phyloP scores from a whole-genome alignment of 2,113 vertebrate species.

The Proterorhinus semilunaris region DNA sequence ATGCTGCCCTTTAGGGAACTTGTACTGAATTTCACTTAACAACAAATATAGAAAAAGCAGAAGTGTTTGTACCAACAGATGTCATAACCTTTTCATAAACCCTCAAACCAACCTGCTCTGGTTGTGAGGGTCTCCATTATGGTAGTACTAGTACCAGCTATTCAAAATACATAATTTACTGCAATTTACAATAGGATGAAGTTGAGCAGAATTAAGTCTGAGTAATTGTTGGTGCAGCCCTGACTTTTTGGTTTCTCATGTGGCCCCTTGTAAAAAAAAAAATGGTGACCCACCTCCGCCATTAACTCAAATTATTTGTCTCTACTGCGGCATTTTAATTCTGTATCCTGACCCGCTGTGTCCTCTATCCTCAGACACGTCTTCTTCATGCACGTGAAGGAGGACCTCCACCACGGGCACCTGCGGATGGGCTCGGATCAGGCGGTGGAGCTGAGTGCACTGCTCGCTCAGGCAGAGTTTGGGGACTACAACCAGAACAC shows the following conservation, averaged over 20 bases:
- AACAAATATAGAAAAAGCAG: constrained; percentile 10
- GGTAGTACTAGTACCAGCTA: too few relatives aligned
- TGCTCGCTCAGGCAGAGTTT: constrained; percentile 92
- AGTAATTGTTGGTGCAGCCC: too few relatives aligned
- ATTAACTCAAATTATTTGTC: too few relatives aligned
- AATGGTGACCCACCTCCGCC: too few relatives aligned
- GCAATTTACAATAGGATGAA: too few relatives aligned
- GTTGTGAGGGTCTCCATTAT: neutral
- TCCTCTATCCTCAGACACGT: constrained; percentile 78
- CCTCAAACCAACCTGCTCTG: constrained; percentile 20
- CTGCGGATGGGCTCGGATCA: constrained; percentile 89
- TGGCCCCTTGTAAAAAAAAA: too few relatives aligned
- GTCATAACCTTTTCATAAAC: constrained; percentile 4
- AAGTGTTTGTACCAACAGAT: constrained; percentile 14
- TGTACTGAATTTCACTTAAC: neutral
- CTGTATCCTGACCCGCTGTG: constrained; percentile 5
- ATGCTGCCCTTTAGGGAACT: neutral
- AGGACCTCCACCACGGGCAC: constrained; percentile 91
- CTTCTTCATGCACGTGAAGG: constrained; percentile 95
- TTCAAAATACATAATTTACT: too few relatives aligned
- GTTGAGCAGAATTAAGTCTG: too few relatives aligned
- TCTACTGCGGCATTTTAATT: neutral
- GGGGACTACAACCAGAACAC: constrained; percentile 98
- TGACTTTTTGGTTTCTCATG: too few relatives aligned
- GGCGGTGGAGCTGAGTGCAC: constrained; percentile 88